Percentiles rank a stretch among this genome's conserved stretches.
These are phyloP conservation scores for Odontomachus brunneus DNA, from an alignment of 1,140 invertebrate species.

Conservation along the genomic window DNA sequence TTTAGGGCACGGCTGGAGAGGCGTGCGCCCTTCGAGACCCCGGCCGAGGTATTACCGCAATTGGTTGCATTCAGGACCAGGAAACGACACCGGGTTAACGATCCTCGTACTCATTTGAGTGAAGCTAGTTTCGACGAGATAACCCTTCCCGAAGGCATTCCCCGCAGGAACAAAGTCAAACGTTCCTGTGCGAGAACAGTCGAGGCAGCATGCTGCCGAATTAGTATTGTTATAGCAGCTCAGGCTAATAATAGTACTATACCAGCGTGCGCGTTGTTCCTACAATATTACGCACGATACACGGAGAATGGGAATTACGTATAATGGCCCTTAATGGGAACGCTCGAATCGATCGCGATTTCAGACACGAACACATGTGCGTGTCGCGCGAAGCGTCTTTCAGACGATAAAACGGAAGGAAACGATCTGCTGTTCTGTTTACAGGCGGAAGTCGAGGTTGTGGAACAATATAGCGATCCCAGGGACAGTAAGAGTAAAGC, in stretches of 20 bases:
- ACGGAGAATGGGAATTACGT: background rate
- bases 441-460: conserved; percentile 84
- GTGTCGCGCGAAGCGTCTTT: background rate
- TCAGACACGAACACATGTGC: background rate
- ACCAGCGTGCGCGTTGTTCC: background rate
- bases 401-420: conserved; percentile 24
- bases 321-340: background rate
- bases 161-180: conserved; percentile 40
- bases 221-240: conserved; percentile 55
- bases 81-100: conserved; percentile 55
- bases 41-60: conserved; percentile 67
- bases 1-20: conserved; percentile 52
- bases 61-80: conserved; percentile 66
- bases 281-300: background rate
- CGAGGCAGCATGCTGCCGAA: conserved; percentile 40
- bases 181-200: conserved; percentile 27
- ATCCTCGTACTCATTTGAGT: conserved; percentile 45
- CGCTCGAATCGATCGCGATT: conserved; percentile 26
- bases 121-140: conserved; percentile 55
- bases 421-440: conserved; percentile 66
- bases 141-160: conserved; percentile 53
- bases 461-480: conserved; percentile 86
- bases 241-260: conserved; percentile 29
- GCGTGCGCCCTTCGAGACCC: conserved; percentile 32
- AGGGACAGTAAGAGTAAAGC: conserved; percentile 84